Evolutionary conservation across 2,888 invertebrate genomes (phyloP), one percentile per base, ranked within the genome.

Genomic region (Parapristionchus giblindavisi): DNA sequence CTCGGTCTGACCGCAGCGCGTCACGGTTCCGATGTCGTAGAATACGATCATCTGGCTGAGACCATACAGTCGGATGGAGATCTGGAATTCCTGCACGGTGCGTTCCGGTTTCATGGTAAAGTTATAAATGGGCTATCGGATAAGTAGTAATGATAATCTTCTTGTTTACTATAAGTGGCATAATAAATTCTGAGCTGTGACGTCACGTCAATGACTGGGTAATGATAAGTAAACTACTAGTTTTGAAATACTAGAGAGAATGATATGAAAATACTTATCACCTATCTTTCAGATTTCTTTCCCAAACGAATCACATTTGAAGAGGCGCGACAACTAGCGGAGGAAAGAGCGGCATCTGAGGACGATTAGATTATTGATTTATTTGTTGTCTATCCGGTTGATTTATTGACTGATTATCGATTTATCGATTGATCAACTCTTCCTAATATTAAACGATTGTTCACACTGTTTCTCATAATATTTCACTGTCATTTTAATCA

Each of bases 61-160:
- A 76, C 52, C 54, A 79, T 80, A 5, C 77, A 77, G 48, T 40
- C 43, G 21, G 71, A 71, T 51, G 80, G 79, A 21, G 77, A 77
- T 21, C 66, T 80, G 38, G 65, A 63, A 14, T 77, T 75, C 70
- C 75, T 80, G 17, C 79, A 79, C 38, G 80, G 80, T 79, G n/a
- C 8, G 56, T 6, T 56, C n/a, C n/a, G n/a, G n/a, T n/a, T n/a
- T n/a, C n/a, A n/a, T n/a, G n/a, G n/a, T n/a, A n/a, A n/a, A n/a
- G n/a, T n/a, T n/a, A n/a, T n/a, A n/a, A n/a, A n/a, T n/a, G n/a
- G n/a, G n/a, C n/a, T n/a, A n/a, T n/a, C n/a, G n/a, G n/a, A n/a
- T n/a, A n/a, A n/a, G n/a, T n/a, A n/a, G n/a, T n/a, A n/a, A n/a
- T n/a, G n/a, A n/a, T n/a, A n/a, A n/a, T n/a, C n/a, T n/a, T n/a